A percentile compares a stretch with the other conserved stretches of the same genome.
Evolutionary conservation across 2,888 invertebrate genomes (phyloP).

Genomic region (Meloe dianella): DNA sequence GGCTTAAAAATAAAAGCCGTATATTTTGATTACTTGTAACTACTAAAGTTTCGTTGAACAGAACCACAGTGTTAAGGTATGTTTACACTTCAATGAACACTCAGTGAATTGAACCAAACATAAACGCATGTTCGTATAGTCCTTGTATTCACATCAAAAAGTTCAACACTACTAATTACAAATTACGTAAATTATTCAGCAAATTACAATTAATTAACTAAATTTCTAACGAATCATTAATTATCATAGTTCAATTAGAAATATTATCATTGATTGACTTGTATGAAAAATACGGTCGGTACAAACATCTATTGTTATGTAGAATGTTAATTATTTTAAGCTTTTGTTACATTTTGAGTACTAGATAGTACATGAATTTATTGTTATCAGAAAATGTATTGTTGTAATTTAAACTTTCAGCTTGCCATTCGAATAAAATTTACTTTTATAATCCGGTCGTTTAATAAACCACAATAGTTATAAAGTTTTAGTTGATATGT

Average conservation of each 20-base stretch:
- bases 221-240: neutral
- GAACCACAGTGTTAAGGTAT: neutral
- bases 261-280: neutral
- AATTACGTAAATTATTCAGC: neutral
- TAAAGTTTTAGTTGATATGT: neutral
- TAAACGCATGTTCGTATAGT: no score
- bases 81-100: neutral
- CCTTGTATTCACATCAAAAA: no score
- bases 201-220: neutral
- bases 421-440: neutral
- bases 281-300: neutral
- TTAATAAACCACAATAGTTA: neutral
- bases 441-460: constrained; percentile 3
- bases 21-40: neutral
- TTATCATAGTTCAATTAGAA: neutral
- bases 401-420: neutral
- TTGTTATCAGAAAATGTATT: neutral
- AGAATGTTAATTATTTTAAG: neutral
- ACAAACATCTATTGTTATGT: neutral
- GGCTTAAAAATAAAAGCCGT: neutral
- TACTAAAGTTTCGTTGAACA: neutral
- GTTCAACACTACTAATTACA: no score
- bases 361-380: neutral
- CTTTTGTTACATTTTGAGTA: neutral
- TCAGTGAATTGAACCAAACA: no score